These are phyloP conservation scores for Dryadula phaetusa DNA, from an alignment of 2,888 invertebrate genomes.

Conservation along the genomic window DNA sequence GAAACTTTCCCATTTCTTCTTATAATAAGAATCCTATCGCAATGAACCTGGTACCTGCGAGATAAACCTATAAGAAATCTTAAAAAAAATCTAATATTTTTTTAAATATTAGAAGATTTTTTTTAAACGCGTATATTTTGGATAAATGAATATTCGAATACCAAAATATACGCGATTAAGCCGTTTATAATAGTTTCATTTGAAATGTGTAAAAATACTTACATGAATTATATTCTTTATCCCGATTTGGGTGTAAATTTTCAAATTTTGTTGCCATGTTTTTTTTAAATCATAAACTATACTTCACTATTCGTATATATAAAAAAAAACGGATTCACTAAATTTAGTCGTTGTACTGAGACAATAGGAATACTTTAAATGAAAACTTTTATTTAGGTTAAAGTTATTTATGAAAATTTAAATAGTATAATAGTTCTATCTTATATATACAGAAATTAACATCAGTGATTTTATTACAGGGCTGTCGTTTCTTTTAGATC, in stretches of 20 bases:
- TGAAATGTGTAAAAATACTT: neutral
- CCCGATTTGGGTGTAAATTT: neutral
- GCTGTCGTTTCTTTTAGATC: neutral
- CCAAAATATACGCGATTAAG: too few species aligned
- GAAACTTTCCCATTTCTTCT: too few species aligned
- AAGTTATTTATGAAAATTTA: conserved; percentile 8
- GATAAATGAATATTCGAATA: too few species aligned
- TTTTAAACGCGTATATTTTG: too few species aligned
- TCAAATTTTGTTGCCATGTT: conserved; percentile 20
- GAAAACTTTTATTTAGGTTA: neutral
- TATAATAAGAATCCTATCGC: too few species aligned
- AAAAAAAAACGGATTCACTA: too few species aligned
- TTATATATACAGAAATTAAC: neutral
- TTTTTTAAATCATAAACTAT: neutral
- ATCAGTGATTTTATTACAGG: neutral
- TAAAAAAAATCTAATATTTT: too few species aligned
- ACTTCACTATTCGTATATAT: neutral
- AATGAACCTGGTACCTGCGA: too few species aligned
- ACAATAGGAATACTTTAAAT: neutral
- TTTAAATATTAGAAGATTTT: too few species aligned
- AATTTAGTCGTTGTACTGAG: too few species aligned
- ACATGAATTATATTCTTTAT: neutral
- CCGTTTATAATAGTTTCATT: neutral
- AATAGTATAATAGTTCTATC: conserved; percentile 7
- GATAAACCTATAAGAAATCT: too few species aligned